phyloP scores from a whole-genome alignment of 2,797 vertebrate species.

The Melanotaenia trifasciata region DNA sequence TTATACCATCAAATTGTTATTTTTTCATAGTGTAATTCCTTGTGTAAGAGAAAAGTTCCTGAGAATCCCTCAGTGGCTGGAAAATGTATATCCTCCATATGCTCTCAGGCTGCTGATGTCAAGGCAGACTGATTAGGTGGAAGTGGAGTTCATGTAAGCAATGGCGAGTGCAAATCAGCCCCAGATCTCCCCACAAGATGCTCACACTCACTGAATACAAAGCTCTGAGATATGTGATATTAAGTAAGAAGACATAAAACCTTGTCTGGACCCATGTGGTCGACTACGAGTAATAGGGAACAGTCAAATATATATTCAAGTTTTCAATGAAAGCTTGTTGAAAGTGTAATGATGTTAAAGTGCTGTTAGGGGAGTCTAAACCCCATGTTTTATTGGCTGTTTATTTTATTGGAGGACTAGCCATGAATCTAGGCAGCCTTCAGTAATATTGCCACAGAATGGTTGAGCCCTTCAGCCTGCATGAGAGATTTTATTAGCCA shows the following conservation, averaged over 20 bases:
- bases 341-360: constrained; percentile 83
- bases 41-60: constrained; percentile 40
- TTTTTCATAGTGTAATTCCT: constrained; percentile 51
- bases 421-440: constrained; percentile 82
- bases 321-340: constrained; percentile 81
- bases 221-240: constrained; percentile 76
- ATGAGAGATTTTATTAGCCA: constrained; percentile 81
- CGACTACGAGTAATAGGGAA: constrained; percentile 71
- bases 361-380: constrained; percentile 75
- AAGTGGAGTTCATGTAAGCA: constrained; percentile 80
- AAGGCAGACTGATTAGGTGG: constrained; percentile 84
- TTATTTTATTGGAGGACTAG: constrained; percentile 82
- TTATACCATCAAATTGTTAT: constrained; percentile 56
- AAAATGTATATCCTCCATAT: constrained; percentile 69
- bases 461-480: constrained; percentile 73
- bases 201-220: constrained; percentile 53
- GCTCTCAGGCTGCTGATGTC: constrained; percentile 74
- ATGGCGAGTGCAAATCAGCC: constrained; percentile 75
- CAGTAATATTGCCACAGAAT: constrained; percentile 77
- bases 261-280: constrained; percentile 66
- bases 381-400: constrained; percentile 83
- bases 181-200: constrained; percentile 76
- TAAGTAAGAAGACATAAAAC: constrained; percentile 75
- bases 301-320: constrained; percentile 78
- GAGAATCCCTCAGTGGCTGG: constrained; percentile 62